A percentile compares a stretch with the other conserved stretches of the same genome.
These are phyloP conservation scores for Enteromius unitaeniatus DNA, from an alignment of 2,797 vertebrate species.

Conservation along the genomic window DNA sequence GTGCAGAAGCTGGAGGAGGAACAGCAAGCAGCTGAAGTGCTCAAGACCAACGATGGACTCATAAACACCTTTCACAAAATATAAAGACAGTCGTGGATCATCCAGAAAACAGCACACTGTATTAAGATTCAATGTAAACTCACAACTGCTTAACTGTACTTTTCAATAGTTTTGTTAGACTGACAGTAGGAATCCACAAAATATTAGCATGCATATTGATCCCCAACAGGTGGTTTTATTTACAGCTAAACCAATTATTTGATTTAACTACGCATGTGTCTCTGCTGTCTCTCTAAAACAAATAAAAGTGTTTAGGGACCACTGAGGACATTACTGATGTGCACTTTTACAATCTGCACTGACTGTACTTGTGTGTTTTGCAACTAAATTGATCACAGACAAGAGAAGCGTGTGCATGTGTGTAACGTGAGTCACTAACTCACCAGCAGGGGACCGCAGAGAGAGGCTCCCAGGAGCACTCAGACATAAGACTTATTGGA, in stretches of 20 bases:
- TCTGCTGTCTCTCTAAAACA: conserved; percentile 10
- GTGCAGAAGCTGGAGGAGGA: too few relatives aligned
- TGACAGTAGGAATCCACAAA: not conserved
- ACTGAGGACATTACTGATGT: not conserved
- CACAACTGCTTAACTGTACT: not conserved
- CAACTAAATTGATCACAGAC: conserved; percentile 13
- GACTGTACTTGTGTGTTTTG: conserved; percentile 2
- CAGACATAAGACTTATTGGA: conserved; percentile 69
- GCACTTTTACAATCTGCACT: conserved; percentile 15
- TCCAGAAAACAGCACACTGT: too few relatives aligned
- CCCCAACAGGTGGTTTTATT: not conserved
- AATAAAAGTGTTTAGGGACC: not conserved
- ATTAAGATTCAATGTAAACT: too few relatives aligned
- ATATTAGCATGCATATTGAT: not conserved
- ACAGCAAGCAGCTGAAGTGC: too few relatives aligned
- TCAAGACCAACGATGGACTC: too few relatives aligned
- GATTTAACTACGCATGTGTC: not conserved
- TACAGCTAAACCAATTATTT: not conserved
- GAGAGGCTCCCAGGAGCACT: conserved; percentile 66
- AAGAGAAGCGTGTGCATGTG: conserved; percentile 20
- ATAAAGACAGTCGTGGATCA: too few relatives aligned
- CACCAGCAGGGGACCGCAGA: conserved; percentile 52
- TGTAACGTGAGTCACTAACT: conserved; percentile 40
- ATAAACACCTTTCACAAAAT: too few relatives aligned
- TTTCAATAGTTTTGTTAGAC: not conserved